These are phyloP conservation scores for Eciton burchellii DNA, from an alignment of 1,140 invertebrate genomes.

Conservation along the genomic window DNA sequence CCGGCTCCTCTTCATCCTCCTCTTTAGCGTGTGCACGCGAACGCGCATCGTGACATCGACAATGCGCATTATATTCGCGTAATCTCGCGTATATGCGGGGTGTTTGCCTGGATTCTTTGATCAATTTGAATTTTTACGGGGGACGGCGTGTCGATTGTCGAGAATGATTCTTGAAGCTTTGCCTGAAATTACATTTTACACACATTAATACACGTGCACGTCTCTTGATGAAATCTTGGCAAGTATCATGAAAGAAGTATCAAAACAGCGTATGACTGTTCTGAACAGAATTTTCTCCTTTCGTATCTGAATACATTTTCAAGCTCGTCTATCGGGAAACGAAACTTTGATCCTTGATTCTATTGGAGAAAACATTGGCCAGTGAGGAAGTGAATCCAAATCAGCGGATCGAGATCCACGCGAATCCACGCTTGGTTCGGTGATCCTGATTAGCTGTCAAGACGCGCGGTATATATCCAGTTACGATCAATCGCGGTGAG, in stretches of 20 bases:
- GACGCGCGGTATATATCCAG: neutral
- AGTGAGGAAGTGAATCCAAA: no score
- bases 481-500: slow-evolving; percentile 18
- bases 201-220: neutral
- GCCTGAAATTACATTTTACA: neutral
- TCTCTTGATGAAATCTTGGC: no score
- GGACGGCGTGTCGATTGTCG: neutral
- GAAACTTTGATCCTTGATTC: no score
- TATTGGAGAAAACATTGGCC: no score
- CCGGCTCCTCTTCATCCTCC: neutral
- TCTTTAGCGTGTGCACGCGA: slow-evolving; percentile 12
- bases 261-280: no score
- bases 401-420: no score
- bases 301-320: no score
- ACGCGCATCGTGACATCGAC: slow-evolving; percentile 56
- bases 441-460: no score
- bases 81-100: slow-evolving; percentile 53
- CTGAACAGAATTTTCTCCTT: no score
- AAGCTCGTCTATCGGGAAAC: no score
- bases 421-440: no score
- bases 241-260: neutral
- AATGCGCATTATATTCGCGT: slow-evolving; percentile 66
- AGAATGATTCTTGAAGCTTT: neutral
- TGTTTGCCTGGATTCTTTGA: slow-evolving; percentile 24
- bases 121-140: slow-evolving; percentile 2